A percentile compares a stretch with the other conserved stretches of the same genome.
These are phyloP conservation scores for Lycophotia porphyrea DNA, from an alignment of 2,888 invertebrate species.

Conservation along the genomic window DNA sequence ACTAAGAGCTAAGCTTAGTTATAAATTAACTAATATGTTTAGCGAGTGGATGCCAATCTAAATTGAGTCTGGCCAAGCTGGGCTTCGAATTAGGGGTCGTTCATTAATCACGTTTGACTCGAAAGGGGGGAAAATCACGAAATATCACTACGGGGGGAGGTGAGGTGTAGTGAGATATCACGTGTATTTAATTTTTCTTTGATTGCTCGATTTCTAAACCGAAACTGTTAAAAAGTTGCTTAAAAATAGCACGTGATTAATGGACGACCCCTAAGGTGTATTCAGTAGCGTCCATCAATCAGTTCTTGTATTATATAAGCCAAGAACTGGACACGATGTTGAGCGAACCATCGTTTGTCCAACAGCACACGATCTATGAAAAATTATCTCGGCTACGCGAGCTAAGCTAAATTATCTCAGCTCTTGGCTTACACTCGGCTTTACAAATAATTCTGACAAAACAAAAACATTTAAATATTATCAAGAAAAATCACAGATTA, in stretches of 20 bases:
- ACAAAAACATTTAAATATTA: conserved; percentile 13
- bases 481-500: conserved; percentile 51
- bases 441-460: conserved; percentile 11
- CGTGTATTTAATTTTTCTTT: no score
- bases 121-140: no score
- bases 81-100: not conserved
- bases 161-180: no score
- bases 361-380: no score
- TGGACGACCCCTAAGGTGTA: no score
- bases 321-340: not conserved
- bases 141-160: no score
- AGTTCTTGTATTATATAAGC: not conserved
- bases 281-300: not conserved
- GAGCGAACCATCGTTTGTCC: not conserved
- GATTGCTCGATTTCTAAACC: no score
- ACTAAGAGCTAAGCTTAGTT: not conserved
- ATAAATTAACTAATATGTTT: not conserved
- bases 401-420: not conserved
- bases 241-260: no score
- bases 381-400: not conserved
- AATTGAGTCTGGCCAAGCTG: not conserved
- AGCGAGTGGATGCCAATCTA: not conserved
- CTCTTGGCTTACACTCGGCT: not conserved
- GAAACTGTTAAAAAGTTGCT: no score
- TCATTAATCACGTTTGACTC: no score